phyloP scores from a whole-genome alignment of 2,113 vertebrate species.

The Archilochus colubris region DNA sequence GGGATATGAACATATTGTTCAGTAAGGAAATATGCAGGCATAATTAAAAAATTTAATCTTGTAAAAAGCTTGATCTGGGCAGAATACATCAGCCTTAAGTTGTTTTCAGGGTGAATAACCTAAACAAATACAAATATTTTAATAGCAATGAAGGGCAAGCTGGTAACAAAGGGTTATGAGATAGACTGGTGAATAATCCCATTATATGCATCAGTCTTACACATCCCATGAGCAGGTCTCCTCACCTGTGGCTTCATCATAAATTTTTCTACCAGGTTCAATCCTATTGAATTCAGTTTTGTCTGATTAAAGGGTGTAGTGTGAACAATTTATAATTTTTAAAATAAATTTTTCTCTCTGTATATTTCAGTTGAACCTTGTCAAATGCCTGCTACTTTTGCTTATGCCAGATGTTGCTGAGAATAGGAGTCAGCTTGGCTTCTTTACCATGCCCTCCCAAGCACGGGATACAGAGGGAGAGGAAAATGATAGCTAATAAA shows the following conservation, averaged over 20 bases:
- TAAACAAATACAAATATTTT: slow-evolving; percentile 39
- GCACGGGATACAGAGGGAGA: background rate
- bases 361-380: background rate
- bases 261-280: background rate
- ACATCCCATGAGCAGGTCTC: background rate
- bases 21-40: slow-evolving; percentile 41
- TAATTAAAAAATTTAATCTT: slow-evolving; percentile 68
- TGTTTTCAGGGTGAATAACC: slow-evolving; percentile 51
- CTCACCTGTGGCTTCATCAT: background rate
- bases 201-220: background rate
- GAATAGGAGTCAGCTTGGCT: background rate
- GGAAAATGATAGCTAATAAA: slow-evolving; percentile 53
- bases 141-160: background rate
- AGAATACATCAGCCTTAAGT: slow-evolving; percentile 52
- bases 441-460: slow-evolving; percentile 19
- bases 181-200: background rate
- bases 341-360: background rate
- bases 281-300: background rate
- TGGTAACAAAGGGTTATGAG: background rate
- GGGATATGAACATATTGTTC: slow-evolving; percentile 26
- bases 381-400: background rate
- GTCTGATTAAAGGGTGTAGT: background rate
- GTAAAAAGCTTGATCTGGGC: slow-evolving; percentile 51
- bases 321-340: background rate
- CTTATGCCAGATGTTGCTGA: background rate